Evolutionary conservation across 2,888 invertebrate genomes (phyloP), one percentile per base, ranked within the genome.

Genomic region (Phlogophora meticulosa): DNA sequence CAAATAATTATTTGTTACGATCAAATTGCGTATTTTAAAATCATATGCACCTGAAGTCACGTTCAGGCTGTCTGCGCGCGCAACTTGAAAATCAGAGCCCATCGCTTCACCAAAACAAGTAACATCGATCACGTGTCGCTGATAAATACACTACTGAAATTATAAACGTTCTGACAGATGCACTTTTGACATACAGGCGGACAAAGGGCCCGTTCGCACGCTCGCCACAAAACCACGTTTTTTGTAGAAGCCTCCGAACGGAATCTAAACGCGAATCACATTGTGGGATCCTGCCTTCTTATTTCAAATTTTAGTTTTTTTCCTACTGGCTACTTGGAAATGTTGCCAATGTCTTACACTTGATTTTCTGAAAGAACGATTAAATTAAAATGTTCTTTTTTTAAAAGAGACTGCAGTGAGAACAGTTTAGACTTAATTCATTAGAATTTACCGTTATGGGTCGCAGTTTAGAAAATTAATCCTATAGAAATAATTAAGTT

Each of bases 121-220:
- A 63, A 63, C 58, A 42, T 43, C 32, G 73, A 80, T 84, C 51
- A 56, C 43, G 20, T 62, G 59, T 69, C 51, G 4, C 69, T 74
- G 84, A 81, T 85, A 84, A 76, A 84, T 86, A 84, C 84, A 85
- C 83, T 82, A 85, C 86, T 86, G 85, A 89, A 91, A 88, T 88
- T 86, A 89, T 87, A 91, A 89, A 88, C 85, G 87, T 87, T 81
- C 84, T 76, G 88, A 90, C 93, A 93, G 91, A 94, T 93, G 93
- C 91, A 90, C 88, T 91, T 86, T 87, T 91, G 88, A 91, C 88
- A 88, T 88, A 88, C 77, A 87, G 70, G 62, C 82, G 87, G 87
- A 92, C 92, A 92, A 93, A 92, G 87, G 90, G 81, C 82, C 74
- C 81, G 91, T 94, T 95, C 95, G 93, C 94, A 94, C 94, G 94